Conservation (phyloP, 2,888 invertebrate species). For the Eremobia ochroleuca region DNA sequence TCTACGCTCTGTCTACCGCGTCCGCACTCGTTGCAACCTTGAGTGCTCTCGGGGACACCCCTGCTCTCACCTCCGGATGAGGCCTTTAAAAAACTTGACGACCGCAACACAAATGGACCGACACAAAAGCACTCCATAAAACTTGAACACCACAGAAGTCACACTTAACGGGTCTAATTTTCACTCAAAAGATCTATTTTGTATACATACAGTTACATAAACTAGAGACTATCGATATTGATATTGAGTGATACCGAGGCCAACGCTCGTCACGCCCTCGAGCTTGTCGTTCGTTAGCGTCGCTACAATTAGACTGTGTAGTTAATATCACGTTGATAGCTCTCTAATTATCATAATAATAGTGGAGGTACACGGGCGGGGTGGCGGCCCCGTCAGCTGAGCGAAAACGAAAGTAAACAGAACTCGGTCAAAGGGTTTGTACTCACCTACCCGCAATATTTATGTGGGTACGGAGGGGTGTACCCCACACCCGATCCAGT, state of each 20-base stretch:
- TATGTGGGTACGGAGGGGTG: constrained; percentile 89
- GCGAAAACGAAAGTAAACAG: constrained; percentile 92
- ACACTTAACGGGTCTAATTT: constrained; percentile 13
- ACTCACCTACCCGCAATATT: constrained; percentile 91
- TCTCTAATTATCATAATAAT: constrained; percentile 90
- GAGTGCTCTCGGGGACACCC: constrained; percentile 84
- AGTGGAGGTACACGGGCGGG: constrained; percentile 85
- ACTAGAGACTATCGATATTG: constrained; percentile 41
- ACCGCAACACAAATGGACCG: constrained; percentile 51
- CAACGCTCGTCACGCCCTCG: constrained; percentile 46
- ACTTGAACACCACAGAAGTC: constrained; percentile 32
- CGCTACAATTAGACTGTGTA: constrained; percentile 76
- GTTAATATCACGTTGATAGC: constrained; percentile 83
- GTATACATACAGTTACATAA: constrained; percentile 36
- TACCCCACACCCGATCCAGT: constrained; percentile 86
- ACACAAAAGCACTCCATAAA: constrained; percentile 42
- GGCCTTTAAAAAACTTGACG: constrained; percentile 66
- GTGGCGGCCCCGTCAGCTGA: constrained; percentile 90
- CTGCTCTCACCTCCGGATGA: constrained; percentile 71
- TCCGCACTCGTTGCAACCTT: constrained; percentile 90
- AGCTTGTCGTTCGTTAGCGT: constrained; percentile 62
- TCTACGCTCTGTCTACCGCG: constrained; percentile 90
- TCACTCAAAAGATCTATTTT: too few relatives aligned
- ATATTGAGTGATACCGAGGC: constrained; percentile 48
- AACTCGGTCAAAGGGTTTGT: constrained; percentile 92